Percentiles rank a stretch among this genome's conserved stretches.
Conservation (phyloP, 2,113 vertebrate genomes). For the Chrysochloris asiatica region DNA sequence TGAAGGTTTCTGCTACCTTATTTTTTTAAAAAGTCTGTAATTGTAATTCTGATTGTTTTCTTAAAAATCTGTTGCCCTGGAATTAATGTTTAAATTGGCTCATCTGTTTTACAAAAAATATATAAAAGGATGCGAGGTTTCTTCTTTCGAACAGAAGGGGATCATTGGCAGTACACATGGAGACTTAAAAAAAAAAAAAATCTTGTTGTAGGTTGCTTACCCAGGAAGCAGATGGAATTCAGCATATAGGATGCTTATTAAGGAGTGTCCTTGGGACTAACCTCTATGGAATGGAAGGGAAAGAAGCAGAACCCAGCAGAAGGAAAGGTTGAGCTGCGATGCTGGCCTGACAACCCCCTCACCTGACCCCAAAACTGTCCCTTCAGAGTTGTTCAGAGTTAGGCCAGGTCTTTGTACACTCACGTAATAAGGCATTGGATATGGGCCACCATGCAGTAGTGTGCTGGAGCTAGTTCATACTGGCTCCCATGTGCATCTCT, state of each 20-base stretch:
- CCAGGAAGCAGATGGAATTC: neutral
- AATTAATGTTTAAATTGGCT: constrained; percentile 45
- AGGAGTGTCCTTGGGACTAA: neutral
- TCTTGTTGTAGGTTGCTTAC: neutral
- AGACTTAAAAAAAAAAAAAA: neutral
- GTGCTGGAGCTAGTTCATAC: neutral
- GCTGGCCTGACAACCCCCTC: neutral
- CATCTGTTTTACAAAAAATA: constrained; percentile 36
- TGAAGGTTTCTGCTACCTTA: constrained; percentile 6
- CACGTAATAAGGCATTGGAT: neutral
- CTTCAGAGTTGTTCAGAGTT: neutral
- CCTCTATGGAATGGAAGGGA: neutral
- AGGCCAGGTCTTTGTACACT: neutral
- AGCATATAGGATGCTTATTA: neutral
- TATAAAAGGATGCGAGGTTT: neutral
- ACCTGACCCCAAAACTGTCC: neutral
- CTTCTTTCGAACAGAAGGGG: constrained; percentile 28
- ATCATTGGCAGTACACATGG: neutral
- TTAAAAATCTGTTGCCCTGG: neutral
- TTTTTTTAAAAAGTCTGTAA: neutral
- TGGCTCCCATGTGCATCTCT: neutral
- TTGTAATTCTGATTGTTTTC: constrained; percentile 24
- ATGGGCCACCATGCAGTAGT: neutral
- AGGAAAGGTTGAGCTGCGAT: neutral
- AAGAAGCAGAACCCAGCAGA: neutral